These are phyloP conservation scores for Ganaspis sp. DNA, from an alignment of 1,140 invertebrate genomes.

Conservation along the genomic window DNA sequence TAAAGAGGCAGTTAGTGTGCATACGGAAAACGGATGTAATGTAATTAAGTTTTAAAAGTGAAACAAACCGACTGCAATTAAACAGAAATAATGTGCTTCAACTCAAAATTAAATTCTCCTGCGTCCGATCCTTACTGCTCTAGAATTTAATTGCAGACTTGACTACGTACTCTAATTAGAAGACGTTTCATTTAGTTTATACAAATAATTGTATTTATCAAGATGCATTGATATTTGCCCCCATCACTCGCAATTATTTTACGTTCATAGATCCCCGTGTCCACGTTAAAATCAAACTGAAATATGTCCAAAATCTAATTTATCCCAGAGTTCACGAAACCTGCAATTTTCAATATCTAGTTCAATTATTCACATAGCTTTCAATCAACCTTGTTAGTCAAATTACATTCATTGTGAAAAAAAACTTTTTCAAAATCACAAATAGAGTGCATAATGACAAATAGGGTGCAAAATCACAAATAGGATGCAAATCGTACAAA, in stretches of 20 bases:
- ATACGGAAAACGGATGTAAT: background rate
- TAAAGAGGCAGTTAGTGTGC: background rate
- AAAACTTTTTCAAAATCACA: too few relatives aligned
- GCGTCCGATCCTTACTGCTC: background rate
- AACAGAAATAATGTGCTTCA: conserved; percentile 9
- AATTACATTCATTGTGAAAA: too few relatives aligned
- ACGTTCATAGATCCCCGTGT: background rate
- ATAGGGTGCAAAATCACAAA: too few relatives aligned
- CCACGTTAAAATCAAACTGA: too few relatives aligned
- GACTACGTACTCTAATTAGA: conserved; percentile 20
- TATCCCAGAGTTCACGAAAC: too few relatives aligned
- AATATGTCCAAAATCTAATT: too few relatives aligned
- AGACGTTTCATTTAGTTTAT: conserved; percentile 10
- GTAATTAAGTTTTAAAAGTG: conserved; percentile 22
- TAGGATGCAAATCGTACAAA: too few relatives aligned
- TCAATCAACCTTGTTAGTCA: too few relatives aligned
- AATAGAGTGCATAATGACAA: too few relatives aligned
- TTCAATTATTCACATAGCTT: too few relatives aligned
- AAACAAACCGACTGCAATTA: conserved; percentile 25
- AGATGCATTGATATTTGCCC: background rate
- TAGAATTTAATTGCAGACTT: conserved; percentile 24
- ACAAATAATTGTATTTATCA: conserved; percentile 1
- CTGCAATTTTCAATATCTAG: too few relatives aligned
- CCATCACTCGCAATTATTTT: background rate
- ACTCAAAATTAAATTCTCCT: conserved; percentile 15